These are phyloP conservation scores for Xenopus tropicalis DNA, from an alignment of 2,113 vertebrate genomes.

Conservation along the genomic window UCB_Xtro_10.0 CM004443.2:40968001-40968500, in stretches of 20 bases:
- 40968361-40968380: conserved; percentile 5
- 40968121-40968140: conserved; percentile 42
- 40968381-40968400: conserved; percentile 11
- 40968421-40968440: conserved; percentile 15
- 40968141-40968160: conserved; percentile 12
- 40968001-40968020: too few relatives aligned
- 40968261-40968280: not conserved
- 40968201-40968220: conserved; percentile 16
- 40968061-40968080: not conserved
- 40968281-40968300: not conserved
- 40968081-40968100: conserved; percentile 4
- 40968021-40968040: too few relatives aligned
- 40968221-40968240: not conserved
- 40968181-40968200: conserved; percentile 7
- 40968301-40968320: conserved; percentile 3
- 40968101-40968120: conserved; percentile 32
- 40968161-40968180: conserved; percentile 13
- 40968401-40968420: conserved; percentile 10
- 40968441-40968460: too few relatives aligned
- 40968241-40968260: not conserved
- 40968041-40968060: too few relatives aligned
- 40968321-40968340: conserved; percentile 5
- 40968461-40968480: too few relatives aligned
- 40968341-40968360: conserved; percentile 33
- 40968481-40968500: too few relatives aligned